Conservation (phyloP, 2,888 invertebrate species). For the Cetonia aurata region DNA sequence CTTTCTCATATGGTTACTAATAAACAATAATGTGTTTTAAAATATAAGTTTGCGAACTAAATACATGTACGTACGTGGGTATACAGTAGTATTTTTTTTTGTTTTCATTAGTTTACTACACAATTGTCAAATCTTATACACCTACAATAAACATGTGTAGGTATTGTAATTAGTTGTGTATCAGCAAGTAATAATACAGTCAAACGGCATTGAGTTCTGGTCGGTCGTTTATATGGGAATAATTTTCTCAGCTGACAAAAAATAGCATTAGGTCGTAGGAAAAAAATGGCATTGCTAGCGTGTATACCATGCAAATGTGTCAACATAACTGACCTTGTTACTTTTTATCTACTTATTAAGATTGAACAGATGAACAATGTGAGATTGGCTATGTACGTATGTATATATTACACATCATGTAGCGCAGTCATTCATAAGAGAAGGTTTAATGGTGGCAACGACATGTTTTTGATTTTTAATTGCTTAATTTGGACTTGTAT, state of each 20-base stretch:
- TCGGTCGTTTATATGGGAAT: conserved; percentile 15
- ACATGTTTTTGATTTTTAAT: conserved; percentile 17
- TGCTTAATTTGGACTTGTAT: neutral
- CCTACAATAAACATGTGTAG: neutral
- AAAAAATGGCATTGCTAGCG: conserved; percentile 42
- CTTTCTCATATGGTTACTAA: neutral
- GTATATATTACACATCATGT: conserved; percentile 7
- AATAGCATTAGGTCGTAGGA: conserved; percentile 28
- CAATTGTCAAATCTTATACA: no score
- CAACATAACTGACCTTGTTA: conserved; percentile 52
- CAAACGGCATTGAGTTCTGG: conserved; percentile 7
- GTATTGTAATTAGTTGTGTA: conserved; percentile 1
- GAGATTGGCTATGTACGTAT: conserved; percentile 10
- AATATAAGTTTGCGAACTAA: neutral
- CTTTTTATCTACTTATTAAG: conserved; percentile 40
- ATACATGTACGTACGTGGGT: no score
- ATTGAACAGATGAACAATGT: conserved; percentile 43
- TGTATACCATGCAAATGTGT: conserved; percentile 48
- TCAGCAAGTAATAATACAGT: neutral
- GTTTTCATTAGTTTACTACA: neutral
- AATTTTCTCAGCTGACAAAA: conserved; percentile 34
- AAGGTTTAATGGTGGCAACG: neutral
- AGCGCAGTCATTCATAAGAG: conserved; percentile 17
- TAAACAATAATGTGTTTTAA: neutral
- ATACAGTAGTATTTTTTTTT: neutral